Base-by-base conservation (phyloP, 2,113 vertebrate species). In the Microcebus murinus region DNA sequence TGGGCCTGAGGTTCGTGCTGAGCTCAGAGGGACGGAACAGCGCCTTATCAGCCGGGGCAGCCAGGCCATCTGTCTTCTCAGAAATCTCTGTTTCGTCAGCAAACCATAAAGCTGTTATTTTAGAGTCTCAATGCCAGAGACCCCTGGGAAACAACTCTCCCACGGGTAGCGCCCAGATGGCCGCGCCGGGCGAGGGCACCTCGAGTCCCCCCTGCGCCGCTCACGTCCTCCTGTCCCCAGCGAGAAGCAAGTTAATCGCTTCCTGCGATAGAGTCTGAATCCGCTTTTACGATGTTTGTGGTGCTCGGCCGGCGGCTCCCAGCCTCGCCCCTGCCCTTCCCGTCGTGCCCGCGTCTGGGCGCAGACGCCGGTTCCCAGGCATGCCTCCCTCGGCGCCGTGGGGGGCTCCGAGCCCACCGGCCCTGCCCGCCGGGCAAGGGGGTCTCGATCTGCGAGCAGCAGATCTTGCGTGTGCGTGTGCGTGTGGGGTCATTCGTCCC, bases 361-460 rank as follows among this genome's bases (percentile, higher is more conserved):
- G 13, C 39, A 2, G 52, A 48, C 17, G 68, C 2, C 17, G 12
- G 36, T 29, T 21, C 52, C 52, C 52, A 55, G 17, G 6, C 52
- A 6, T 55, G 18, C 59, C 27, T 10, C n/a, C 9, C 17, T 23
- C 21, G 68, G 68, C 12, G 20, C 55, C 10, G 52, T 12, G 67
- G 14, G 45, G 10, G 45, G 5, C 18, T 27, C 20, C 31, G 61
- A 42, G n/a, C n/a, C 25, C 13, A 18, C 0, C 3, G 2, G 25
- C 17, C 4, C 59, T 20, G 48, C 48, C 59, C 39, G 4, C 42
- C 39, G 0, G 18, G 63, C 0, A 0, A n/a, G 36, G 77, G 1
- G 14, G 34, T 10, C 42, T 0, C 25, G 3, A 15, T 31, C 13
- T 65, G 10, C 27, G 25, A 61, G 9, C 25, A 27, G 10, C 25